Percentiles rank a stretch among this genome's conserved stretches.
Evolutionary conservation across 2,797 vertebrate species (phyloP).

Genomic region (Moxostoma hubbsi): DNA sequence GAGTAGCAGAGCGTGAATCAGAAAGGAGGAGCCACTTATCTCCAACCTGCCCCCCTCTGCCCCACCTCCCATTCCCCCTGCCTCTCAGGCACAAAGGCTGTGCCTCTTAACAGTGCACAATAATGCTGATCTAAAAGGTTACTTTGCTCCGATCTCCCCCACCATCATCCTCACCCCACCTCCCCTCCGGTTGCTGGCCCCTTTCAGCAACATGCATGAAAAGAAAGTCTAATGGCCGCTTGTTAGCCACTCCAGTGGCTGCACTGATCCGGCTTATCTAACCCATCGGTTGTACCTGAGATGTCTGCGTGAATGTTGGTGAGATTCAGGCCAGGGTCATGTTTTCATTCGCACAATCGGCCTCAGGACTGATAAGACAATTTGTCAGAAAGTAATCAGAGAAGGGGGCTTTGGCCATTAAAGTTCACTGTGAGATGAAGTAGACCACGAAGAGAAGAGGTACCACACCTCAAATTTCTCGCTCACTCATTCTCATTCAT

Average conservation of each 20-base stretch:
- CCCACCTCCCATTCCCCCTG: constrained; percentile 45
- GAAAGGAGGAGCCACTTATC: constrained; percentile 73
- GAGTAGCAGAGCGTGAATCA: constrained; percentile 84
- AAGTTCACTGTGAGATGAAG: constrained; percentile 52
- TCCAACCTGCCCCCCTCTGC: constrained; percentile 60
- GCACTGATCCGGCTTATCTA: constrained; percentile 88
- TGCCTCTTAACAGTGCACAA: constrained; percentile 85
- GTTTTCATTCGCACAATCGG: constrained; percentile 84
- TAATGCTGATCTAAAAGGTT: constrained; percentile 79
- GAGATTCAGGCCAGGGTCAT: constrained; percentile 76
- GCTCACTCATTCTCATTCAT: constrained; percentile 14
- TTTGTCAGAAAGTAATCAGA: constrained; percentile 85
- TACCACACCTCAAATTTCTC: constrained; percentile 48
- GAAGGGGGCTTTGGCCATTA: constrained; percentile 71
- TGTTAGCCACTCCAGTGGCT: constrained; percentile 87
- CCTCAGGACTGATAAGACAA: constrained; percentile 80
- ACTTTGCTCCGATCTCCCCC: constrained; percentile 56
- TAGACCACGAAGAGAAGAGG: constrained; percentile 41
- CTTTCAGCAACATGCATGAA: constrained; percentile 83
- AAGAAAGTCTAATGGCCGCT: constrained; percentile 89
- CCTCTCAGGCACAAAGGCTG: constrained; percentile 76
- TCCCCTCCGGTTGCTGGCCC: constrained; percentile 38
- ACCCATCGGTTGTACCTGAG: constrained; percentile 86
- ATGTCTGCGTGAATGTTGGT: constrained; percentile 82
- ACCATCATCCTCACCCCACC: constrained; percentile 31